These are phyloP conservation scores for Epiperipatus broadwayi DNA, from an alignment of 2,888 invertebrate genomes.

Conservation along the genomic window DNA sequence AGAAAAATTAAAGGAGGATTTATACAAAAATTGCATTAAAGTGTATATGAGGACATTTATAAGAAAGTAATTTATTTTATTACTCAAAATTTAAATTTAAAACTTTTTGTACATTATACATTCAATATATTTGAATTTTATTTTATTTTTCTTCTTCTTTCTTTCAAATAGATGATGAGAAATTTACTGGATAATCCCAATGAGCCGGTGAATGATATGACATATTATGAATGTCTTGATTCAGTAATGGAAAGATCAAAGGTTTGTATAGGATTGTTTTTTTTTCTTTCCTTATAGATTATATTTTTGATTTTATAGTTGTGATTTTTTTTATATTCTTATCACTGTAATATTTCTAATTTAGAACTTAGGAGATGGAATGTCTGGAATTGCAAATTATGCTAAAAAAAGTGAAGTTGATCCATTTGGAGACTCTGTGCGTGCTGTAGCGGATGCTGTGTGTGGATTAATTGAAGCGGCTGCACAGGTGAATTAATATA, in stretches of 20 bases:
- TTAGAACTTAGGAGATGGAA: slow-evolving; percentile 41
- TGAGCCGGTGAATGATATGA: slow-evolving; percentile 66
- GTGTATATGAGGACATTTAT: no score
- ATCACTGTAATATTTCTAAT: not conserved
- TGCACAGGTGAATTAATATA: slow-evolving; percentile 41
- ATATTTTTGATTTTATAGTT: slow-evolving; percentile 1
- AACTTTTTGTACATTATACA: not conserved
- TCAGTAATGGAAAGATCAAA: slow-evolving; percentile 71
- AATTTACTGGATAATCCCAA: slow-evolving; percentile 62
- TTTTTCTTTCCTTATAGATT: not conserved
- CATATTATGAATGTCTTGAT: slow-evolving; percentile 85
- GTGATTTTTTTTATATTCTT: slow-evolving; percentile 17
- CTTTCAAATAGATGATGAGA: slow-evolving; percentile 49
- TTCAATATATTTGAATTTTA: not conserved
- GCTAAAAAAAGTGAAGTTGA: slow-evolving; percentile 70
- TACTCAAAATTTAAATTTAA: not conserved
- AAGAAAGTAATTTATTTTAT: slow-evolving; percentile 3
- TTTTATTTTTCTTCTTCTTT: slow-evolving; percentile 13
- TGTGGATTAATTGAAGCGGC: slow-evolving; percentile 79
- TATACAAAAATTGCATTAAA: no score
- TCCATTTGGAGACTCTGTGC: slow-evolving; percentile 61
- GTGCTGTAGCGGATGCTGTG: slow-evolving; percentile 63
- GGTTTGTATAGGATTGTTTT: slow-evolving; percentile 17
- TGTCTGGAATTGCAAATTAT: slow-evolving; percentile 81
- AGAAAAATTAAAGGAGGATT: no score